Base-by-base conservation (phyloP, 2,113 vertebrate genomes). In the Gorilla gorilla region DNA sequence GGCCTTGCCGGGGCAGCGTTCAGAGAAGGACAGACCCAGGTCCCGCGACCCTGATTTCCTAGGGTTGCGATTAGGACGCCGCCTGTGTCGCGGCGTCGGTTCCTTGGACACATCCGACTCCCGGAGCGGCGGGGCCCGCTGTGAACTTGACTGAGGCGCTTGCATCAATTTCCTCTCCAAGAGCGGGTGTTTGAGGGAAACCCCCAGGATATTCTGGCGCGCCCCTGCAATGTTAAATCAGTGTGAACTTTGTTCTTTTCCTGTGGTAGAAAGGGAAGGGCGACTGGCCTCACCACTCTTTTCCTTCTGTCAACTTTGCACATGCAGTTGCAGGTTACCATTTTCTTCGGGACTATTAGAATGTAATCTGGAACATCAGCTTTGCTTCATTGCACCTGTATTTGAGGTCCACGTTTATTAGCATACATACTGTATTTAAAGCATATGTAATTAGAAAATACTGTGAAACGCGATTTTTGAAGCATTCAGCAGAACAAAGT, bases 401-500 rank as follows among this genome's bases (percentile, higher is more conserved):
- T 82, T 68, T 55, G 87, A 89, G 93, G 80, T 43, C 61, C 73
- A 3, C 10, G 32, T 55, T 91, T 38, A 57, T 92, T 79, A 38
- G 59, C 88, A 9, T 48, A 13, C 38, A 27, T 64, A 61, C 23
- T 78, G 84, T 52, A 38, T 55, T 72, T 73, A 94, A 89, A 84
- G 82, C 64, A 20, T 8, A 7, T 50, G 79, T 64, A 78, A 68
- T 87, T 90, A 89, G 92, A 81, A 89, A 91, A 40, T 45, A 17
- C 48, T 40, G 2, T 61, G 61, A 48, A 59, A 52, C 48, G n/a
- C 38, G 66, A 43, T 3, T 45, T 94, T 96, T 52, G 83, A 89
- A 87, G 89, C 66, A 23, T 81, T 81, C 72, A 52, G 59, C 59
- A 55, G 90, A 72, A 91, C 90, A 10, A 91, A 94, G 97, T 95